Base-by-base conservation (phyloP, 2,797 vertebrate genomes). In the Clarias pachynema region DNA sequence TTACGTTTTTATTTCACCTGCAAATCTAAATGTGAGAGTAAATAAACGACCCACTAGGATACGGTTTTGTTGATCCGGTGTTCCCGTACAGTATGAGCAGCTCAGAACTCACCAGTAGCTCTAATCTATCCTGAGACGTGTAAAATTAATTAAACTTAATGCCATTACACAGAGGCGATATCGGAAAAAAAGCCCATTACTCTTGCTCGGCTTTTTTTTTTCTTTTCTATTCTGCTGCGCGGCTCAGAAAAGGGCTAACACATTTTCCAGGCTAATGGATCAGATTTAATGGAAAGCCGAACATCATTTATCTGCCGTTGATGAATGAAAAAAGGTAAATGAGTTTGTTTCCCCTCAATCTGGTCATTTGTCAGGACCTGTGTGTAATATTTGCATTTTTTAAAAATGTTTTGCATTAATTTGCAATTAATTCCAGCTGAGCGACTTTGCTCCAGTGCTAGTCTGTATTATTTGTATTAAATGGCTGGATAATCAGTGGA, bases 401-500 rank as follows among this genome's bases (percentile, higher is more conserved):
- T n/a, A 4, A 14, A 57, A 57, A 69, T 85, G 87, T 91, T 91
- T 75, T 53, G 80, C 80, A 86, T 60, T 83, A 86, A 91, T 85
- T 86, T 79, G 56, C 62, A 65, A 82, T 49, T 89, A 91, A 90
- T 91, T 88, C 80, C 83, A 74, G 73, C 86, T 82, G 74, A 86
- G 75, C 73, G 85, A 89, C 89, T 82, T 37, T 53, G 31, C 91
- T 90, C 79, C 88, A 86, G 86, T 89, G 84, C 87, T 85, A 37
- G 80, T 57, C 88, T 20, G 63, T 91, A 89, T 92, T 89, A 89
- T 91, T 93, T 92, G 89, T 89, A 92, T 93, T 92, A 91, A 93
- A 93, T 91, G 91, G 85, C 89, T 91, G 89, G 93, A 92, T 92
- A 91, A 90, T 89, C 90, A 89, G 85, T 89, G 85, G 90, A 92